Evolutionary conservation across 2,113 vertebrate genomes (phyloP), one percentile per base, ranked within the genome.

Genomic region (Vulpes ferrilata): DNA sequence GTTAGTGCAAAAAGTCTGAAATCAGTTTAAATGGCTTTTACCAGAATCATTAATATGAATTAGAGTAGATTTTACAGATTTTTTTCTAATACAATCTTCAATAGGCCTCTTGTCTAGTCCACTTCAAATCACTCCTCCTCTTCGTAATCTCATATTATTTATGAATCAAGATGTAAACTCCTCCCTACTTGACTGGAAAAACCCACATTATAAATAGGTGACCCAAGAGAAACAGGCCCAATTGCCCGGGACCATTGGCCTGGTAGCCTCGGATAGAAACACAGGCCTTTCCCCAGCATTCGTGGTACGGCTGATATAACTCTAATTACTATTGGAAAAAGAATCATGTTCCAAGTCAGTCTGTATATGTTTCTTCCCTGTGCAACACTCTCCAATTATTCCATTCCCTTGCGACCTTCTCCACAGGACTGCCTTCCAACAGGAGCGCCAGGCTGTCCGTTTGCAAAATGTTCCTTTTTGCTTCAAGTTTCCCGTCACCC

Each of bases 21-120:
- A 73, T 69, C 7, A 76, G 55, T 82, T 82, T 53, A 93, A 95
- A 93, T 64, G 59, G 60, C 20, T 95, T 83, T 82, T 38, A 78
- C 74, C 32, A 88, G 57, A 93, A 83, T 62, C 64, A 95, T 11
- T 73, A n/a, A 73, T 13, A 80, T 22, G 48, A 16, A 67, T 80
- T 57, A 27, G 6, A 48, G 38, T 19, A 53, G 23, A 25, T 82
- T 92, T 90, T 51, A 76, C 17, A 53, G 38, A 53, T 82, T 48
- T 65, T 80, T 76, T 30, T 5, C 86, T 87, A 60, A 7, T 60
- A 15, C 15, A 30, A 51, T 94, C 57, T 88, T 76, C 64, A 86
- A 38, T 35, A 20, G 35, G 9, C 71, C 64, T 86, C 30, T 57
- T 92, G 71, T 90, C 59, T 60, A 25, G 7, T 53, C 53, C 7